These are phyloP conservation scores for Xyrauchen texanus DNA, from an alignment of 2,113 vertebrate species.

Conservation along the genomic window DNA sequence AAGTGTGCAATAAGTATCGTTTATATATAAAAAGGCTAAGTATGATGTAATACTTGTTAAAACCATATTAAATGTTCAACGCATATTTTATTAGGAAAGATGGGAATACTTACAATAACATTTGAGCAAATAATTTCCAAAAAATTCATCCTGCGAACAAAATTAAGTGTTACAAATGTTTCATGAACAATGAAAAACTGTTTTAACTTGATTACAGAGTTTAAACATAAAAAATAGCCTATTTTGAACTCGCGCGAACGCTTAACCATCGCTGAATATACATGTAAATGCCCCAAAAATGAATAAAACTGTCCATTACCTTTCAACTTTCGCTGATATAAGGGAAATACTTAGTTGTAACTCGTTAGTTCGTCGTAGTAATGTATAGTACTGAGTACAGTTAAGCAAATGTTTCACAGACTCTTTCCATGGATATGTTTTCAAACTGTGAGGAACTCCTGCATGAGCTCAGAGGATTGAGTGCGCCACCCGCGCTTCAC, in stretches of 20 bases:
- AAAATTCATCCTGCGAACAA: conserved; percentile 67
- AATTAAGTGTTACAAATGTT: neutral
- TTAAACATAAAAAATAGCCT: neutral
- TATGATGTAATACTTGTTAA: neutral
- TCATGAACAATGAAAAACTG: neutral
- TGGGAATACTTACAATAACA: conserved; percentile 67
- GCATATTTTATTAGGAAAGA: neutral
- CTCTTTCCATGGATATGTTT: neutral
- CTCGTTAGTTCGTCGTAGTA: neutral
- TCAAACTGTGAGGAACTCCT: neutral
- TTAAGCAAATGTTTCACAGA: neutral
- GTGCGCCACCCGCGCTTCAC: conserved; percentile 20
- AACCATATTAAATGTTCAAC: neutral
- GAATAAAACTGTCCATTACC: neutral
- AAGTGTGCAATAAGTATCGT: neutral
- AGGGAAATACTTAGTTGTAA: neutral
- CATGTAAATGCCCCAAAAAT: neutral
- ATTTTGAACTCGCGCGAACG: neutral
- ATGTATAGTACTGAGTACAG: neutral
- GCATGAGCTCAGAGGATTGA: conserved; percentile 15
- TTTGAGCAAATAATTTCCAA: conserved; percentile 50
- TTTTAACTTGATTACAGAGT: neutral
- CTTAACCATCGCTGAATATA: neutral
- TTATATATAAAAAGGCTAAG: too few species aligned
- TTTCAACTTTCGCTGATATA: neutral